These are phyloP conservation scores for Atta texana DNA, from an alignment of 1,140 invertebrate species.

Conservation along the genomic window DNA sequence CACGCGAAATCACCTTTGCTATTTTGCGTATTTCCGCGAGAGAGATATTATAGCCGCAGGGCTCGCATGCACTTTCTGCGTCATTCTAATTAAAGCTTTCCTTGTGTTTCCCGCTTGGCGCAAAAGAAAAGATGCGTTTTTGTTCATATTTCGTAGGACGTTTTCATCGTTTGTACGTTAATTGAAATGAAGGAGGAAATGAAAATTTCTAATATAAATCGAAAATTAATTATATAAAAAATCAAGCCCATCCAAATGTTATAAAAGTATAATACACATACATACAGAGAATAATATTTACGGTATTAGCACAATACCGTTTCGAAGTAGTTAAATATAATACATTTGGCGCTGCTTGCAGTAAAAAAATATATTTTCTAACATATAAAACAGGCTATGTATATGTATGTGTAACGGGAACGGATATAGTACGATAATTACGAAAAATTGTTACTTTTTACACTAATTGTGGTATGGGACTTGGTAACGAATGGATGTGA, in stretches of 20 bases:
- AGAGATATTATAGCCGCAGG: constrained; percentile 13
- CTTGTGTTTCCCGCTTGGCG: constrained; percentile 13
- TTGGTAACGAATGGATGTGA: constrained; percentile 54
- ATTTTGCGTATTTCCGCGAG: constrained; percentile 43
- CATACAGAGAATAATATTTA: not conserved
- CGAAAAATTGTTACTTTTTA: constrained; percentile 53
- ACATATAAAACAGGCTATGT: not conserved
- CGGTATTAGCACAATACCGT: not conserved
- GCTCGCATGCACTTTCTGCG: constrained; percentile 25
- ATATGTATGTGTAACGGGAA: constrained; percentile 11
- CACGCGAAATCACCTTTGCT: constrained; percentile 52
- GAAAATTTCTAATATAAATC: not conserved
- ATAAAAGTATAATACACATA: not conserved
- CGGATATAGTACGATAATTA: constrained; percentile 52
- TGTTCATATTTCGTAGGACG: not conserved
- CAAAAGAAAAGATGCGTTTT: not conserved
- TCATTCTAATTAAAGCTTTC: constrained; percentile 59
- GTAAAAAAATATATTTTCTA: constrained; percentile 43
- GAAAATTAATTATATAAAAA: not conserved
- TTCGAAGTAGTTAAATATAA: not conserved
- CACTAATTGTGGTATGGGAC: constrained; percentile 23
- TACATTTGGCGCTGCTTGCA: not conserved
- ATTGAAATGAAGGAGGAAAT: not conserved
- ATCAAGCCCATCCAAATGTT: not conserved
- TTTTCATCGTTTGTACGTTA: not conserved